Evolutionary conservation across 1,140 invertebrate species (phyloP).

Genomic region (Caenorhabditis tropicalis): DNA sequence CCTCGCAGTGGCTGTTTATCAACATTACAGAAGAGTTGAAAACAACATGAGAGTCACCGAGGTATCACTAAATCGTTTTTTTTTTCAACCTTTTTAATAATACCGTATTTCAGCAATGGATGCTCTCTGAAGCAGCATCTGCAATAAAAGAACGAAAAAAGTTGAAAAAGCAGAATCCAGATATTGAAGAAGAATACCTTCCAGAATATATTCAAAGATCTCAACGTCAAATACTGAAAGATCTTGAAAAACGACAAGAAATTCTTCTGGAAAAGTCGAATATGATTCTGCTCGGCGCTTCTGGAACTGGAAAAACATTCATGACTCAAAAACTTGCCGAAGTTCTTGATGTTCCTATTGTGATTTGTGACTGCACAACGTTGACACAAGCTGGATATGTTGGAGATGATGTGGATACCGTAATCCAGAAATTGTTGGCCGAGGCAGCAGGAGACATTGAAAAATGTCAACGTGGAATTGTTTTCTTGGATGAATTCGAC

Average conservation of each 20-base stretch:
- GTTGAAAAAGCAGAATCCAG: background rate
- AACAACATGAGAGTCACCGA: constrained; percentile 82
- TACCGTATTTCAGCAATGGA: background rate
- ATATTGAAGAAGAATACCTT: background rate
- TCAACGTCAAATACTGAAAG: background rate
- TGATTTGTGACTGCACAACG: constrained; percentile 99
- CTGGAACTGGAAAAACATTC: constrained; percentile 94
- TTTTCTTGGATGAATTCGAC: constrained; percentile 98
- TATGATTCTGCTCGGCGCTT: constrained; percentile 78
- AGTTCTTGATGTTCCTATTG: constrained; percentile 80
- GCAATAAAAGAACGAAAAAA: background rate
- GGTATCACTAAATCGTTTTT: background rate
- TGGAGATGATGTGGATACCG: constrained; percentile 99
- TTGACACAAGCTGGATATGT: constrained; percentile 99
- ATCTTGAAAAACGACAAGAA: background rate
- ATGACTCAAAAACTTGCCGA: constrained; percentile 92
- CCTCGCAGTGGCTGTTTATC: constrained; percentile 96
- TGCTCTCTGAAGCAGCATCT: background rate
- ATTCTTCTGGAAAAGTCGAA: constrained; percentile 50
- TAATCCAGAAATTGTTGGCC: constrained; percentile 78
- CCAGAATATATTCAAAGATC: constrained; percentile 2
- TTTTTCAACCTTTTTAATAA: background rate
- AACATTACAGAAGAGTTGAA: constrained; percentile 89
- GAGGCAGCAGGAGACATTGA: constrained; percentile 91
- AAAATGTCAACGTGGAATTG: constrained; percentile 84